Conservation (phyloP, 1,140 invertebrate genomes). For the Zaprionus vittiger region DNA sequence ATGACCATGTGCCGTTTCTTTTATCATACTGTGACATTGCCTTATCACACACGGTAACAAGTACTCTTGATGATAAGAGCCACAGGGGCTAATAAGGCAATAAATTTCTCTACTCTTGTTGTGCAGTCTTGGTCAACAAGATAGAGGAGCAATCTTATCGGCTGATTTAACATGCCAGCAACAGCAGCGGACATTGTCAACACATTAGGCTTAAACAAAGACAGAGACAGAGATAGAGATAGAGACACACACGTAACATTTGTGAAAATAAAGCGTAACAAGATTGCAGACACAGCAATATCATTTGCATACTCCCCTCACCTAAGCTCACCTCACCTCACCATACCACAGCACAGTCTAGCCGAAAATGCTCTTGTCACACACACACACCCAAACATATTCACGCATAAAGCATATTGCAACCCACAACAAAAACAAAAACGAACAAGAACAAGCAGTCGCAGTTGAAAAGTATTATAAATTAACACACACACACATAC, state of each 20-base stretch:
- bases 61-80: slow-evolving; percentile 23
- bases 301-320: slow-evolving; percentile 49
- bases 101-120: slow-evolving; percentile 40
- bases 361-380: slow-evolving; percentile 64
- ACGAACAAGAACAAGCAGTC: slow-evolving; percentile 17
- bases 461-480: slow-evolving; percentile 67
- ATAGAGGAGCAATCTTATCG: slow-evolving; percentile 68
- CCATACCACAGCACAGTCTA: slow-evolving; percentile 9
- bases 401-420: slow-evolving; percentile 54
- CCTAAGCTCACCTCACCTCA: neutral
- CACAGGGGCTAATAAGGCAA: slow-evolving; percentile 41
- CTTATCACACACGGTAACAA: slow-evolving; percentile 43
- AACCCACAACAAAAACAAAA: slow-evolving; percentile 38
- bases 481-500: slow-evolving; percentile 49
- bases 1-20: slow-evolving; percentile 40
- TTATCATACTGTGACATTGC: neutral
- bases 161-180: slow-evolving; percentile 52
- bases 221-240: slow-evolving; percentile 36
- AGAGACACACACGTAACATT: slow-evolving; percentile 12
- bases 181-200: slow-evolving; percentile 57
- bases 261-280: slow-evolving; percentile 47
- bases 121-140: slow-evolving; percentile 4
- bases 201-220: slow-evolving; percentile 36
- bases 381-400: slow-evolving; percentile 21
- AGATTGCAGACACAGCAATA: slow-evolving; percentile 63